phyloP scores from a whole-genome alignment of 2,888 invertebrate genomes.

The Diaphora mendica region DNA sequence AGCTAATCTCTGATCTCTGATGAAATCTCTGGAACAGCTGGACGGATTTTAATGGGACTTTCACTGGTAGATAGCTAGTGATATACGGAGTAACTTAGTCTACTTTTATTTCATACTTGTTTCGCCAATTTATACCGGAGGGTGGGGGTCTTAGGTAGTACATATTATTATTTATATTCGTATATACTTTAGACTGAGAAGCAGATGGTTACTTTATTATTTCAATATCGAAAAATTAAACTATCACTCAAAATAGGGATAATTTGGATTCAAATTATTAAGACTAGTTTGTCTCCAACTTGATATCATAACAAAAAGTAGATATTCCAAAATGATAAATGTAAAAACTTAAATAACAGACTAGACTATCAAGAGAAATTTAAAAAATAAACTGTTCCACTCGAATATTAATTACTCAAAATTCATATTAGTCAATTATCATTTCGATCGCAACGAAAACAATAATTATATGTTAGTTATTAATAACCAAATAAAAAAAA shows the following conservation, averaged over 20 bases:
- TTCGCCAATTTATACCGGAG: too few species aligned
- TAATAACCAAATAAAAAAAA: constrained; percentile 59
- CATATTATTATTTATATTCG: too few species aligned
- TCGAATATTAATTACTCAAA: constrained; percentile 42
- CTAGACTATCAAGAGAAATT: not conserved
- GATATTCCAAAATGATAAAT: not conserved
- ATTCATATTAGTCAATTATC: constrained; percentile 48
- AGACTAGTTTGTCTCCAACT: not conserved
- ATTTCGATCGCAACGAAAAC: constrained; percentile 48
- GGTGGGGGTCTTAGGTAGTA: too few species aligned
- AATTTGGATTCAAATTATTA: not conserved
- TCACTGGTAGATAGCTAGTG: too few species aligned
- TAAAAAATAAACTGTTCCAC: constrained; percentile 21
- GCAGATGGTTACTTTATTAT: not conserved
- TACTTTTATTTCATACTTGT: too few species aligned
- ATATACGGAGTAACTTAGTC: too few species aligned
- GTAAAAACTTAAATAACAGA: not conserved
- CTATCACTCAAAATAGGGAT: not conserved
- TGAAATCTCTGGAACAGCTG: too few species aligned
- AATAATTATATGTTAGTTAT: constrained; percentile 49
- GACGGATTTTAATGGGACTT: too few species aligned
- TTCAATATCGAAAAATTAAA: not conserved
- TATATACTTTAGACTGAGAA: not conserved
- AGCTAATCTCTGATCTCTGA: too few species aligned
- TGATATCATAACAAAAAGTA: not conserved